Percentiles rank a stretch among this genome's conserved stretches.
Evolutionary conservation across 2,888 invertebrate species (phyloP).

Genomic region (Sphaerophoria taeniata): DNA sequence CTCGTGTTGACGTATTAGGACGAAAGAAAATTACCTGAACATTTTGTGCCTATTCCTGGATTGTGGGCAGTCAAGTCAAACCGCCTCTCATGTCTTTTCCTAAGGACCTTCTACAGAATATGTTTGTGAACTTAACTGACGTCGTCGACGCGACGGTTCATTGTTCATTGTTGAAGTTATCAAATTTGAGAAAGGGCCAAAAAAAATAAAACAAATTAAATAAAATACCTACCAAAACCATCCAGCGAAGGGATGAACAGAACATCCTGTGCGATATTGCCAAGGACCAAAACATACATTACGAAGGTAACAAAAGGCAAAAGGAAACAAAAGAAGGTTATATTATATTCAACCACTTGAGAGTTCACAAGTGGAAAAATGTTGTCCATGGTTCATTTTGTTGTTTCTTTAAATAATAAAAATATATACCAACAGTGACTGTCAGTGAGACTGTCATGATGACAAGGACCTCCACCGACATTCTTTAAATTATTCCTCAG

Average conservation of each 20-base stretch:
- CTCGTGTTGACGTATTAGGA: neutral
- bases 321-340: conserved; percentile 13
- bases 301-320: conserved; percentile 7
- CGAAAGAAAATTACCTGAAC: neutral
- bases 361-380: conserved; percentile 21
- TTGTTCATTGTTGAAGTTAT: conserved; percentile 6
- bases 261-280: conserved; percentile 5
- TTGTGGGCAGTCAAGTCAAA: neutral
- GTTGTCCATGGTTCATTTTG: conserved; percentile 9
- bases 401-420: conserved; percentile 13
- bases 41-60: neutral
- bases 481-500: conserved; percentile 10
- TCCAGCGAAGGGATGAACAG: neutral
- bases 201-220: neutral
- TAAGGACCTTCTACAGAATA: neutral
- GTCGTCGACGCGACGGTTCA: too few species aligned
- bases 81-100: too few species aligned
- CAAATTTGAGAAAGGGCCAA: neutral
- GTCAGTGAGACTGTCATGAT: neutral
- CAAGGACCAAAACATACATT: neutral
- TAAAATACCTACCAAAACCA: conserved; percentile 1
- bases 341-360: conserved; percentile 24
- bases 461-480: neutral
- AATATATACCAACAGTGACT: conserved; percentile 3
- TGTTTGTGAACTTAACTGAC: neutral